Evolutionary conservation across 2,888 invertebrate species (phyloP).

Genomic region (Deilephila elpenor): DNA sequence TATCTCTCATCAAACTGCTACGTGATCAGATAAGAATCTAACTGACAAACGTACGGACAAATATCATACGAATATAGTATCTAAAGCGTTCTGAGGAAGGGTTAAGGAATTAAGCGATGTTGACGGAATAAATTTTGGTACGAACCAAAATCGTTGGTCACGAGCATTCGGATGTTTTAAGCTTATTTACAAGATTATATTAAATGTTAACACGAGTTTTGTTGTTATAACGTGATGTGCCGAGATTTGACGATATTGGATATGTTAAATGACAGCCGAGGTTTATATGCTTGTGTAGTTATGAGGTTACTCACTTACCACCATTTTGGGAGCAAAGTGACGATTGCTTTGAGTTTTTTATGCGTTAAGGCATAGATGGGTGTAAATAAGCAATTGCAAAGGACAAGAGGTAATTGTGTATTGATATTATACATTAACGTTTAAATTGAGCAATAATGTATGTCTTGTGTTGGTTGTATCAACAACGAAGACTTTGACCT

Average conservation of each 20-base stretch:
- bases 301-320: neutral
- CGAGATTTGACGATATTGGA: slow-evolving; percentile 2
- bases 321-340: no score
- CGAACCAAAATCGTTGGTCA: slow-evolving; percentile 70
- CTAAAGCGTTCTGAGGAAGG: neutral
- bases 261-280: slow-evolving; percentile 1
- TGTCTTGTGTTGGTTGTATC: no score
- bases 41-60: neutral
- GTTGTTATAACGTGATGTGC: slow-evolving; percentile 10
- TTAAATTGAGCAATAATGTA: no score
- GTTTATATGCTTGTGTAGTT: neutral
- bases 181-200: slow-evolving; percentile 74
- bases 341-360: no score
- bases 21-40: slow-evolving; percentile 56
- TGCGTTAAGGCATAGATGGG: no score
- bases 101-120: neutral
- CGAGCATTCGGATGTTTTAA: slow-evolving; percentile 68
- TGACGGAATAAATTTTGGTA: slow-evolving; percentile 43
- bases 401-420: no score
- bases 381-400: no score
- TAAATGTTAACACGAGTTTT: slow-evolving; percentile 66
- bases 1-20: slow-evolving; percentile 76
- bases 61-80: neutral
- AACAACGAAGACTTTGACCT: no score
- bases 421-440: no score